Base-by-base conservation (phyloP, 2,113 vertebrate genomes). In the Lophotis ruficrista region DNA sequence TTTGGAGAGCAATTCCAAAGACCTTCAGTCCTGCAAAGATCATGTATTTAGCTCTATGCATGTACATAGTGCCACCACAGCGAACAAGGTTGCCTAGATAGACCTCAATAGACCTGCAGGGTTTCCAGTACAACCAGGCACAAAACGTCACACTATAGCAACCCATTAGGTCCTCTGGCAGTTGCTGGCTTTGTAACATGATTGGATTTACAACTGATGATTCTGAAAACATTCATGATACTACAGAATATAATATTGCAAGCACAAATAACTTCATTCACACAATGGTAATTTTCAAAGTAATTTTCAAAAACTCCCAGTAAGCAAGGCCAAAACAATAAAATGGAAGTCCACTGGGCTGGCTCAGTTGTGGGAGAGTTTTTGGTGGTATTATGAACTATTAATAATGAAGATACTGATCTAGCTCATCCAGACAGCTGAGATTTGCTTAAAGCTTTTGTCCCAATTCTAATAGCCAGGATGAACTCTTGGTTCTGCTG, bases 21-120 rank as follows among this genome's bases (percentile, higher is more conserved):
- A 41, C 5, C 8, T 56, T 62, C 21, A 71, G 21, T 50, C 24
- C 17, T 38, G n/a, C 14, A 61, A 47, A 73, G 17, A 43, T 13
- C 12, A 48, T 2, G 1, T 69, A 7, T 31, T 69, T 68, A 41
- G 15, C 14, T 70, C 47, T 62, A 60, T 43, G 35, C 12, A 37
- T 6, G 21, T 53, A 35, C 1, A 0, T 4, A 17, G n/a, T 24
- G 15, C 45, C 50, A n/a, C 14, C 22, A 16, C 33, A 57, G 45
- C 12, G 25, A 65, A 38, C 11, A 47, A 57, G 30, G 10, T 25
- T 70, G 18, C 12, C 38, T 47, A 54, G 5, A 33, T 1, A 73
- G 45, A 43, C 27, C 48, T 76, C 60, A 72, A 85, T 75, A 27
- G 28, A 1, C 14, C 31, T 13, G 3, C 23, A 80, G 35, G 10